Evolutionary conservation across 2,888 invertebrate genomes (phyloP), one percentile per base, ranked within the genome.

Genomic region (Zonitis immaculata): DNA sequence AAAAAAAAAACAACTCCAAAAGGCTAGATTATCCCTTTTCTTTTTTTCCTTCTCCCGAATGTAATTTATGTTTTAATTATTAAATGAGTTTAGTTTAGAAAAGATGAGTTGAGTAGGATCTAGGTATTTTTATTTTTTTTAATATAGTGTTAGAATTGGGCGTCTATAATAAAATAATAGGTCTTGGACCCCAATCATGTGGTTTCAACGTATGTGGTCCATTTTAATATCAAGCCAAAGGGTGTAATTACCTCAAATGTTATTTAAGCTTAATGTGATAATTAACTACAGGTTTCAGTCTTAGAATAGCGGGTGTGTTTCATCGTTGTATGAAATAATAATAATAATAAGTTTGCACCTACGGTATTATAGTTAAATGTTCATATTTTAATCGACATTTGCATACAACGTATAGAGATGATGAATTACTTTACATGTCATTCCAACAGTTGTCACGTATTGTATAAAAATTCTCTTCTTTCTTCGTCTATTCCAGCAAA

Each of bases 211-310:
- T 46, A 53, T 53, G 54, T 54, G 54, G 54, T 54, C 54, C 47
- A 42, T 47, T 53, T 49, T 54, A 50, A 54, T 54, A 46, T 20
- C 26, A 18, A 27, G 35, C 42, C 45, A 32, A 54, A 43, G 50
- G 49, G 54, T 54, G 54, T 54, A 54, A 54, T 54, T 54, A 54
- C 50, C 50, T 54, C 50, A 50, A 54, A 45, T 11, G 50, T 50
- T 42, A 42, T 47, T 39, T 30, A 25, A 43, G 20, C 7, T 30
- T 45, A 43, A 39, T 42, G 25, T 47, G 53, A 54, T 54, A 54
- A 54, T 54, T 54, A 54, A 54, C 43, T 27, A 42, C 26, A 20
- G 44, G 47, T 50, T 49, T 54, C 44, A 52, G 44, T 43, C 46
- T 12, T 26, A 45, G 27, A 45, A 45, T 27, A 27, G 26, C 39